Conservation (phyloP, 2,888 invertebrate species). For the Odontomyia ornata region DNA sequence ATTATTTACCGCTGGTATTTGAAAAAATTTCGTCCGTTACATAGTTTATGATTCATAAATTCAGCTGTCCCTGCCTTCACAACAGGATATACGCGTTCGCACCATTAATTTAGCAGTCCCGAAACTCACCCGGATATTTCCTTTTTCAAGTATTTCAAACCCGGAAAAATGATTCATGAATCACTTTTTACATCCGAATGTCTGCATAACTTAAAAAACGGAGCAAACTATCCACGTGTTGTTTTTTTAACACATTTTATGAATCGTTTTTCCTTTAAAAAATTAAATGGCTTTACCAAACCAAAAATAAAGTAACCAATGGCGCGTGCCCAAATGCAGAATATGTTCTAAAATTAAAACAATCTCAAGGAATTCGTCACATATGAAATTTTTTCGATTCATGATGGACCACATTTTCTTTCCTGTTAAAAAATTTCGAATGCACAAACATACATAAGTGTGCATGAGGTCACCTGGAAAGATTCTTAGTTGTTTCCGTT, state of each 20-base stretch:
- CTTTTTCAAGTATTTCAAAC: too few relatives aligned
- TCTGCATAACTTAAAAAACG: neutral
- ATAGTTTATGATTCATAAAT: neutral
- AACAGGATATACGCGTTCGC: constrained; percentile 26
- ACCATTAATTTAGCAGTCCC: constrained; percentile 6
- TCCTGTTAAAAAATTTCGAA: neutral
- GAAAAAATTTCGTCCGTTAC: constrained; percentile 23
- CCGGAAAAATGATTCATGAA: constrained; percentile 30
- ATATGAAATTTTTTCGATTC: neutral
- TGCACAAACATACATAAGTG: too few relatives aligned
- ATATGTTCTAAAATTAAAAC: constrained; percentile 16
- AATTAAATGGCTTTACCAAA: neutral
- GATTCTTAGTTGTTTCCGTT: constrained; percentile 23
- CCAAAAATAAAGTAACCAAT: neutral
- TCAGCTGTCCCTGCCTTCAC: constrained; percentile 29
- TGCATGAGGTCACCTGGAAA: constrained; percentile 39
- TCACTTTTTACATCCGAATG: neutral
- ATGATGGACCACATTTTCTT: neutral
- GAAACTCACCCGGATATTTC: neutral
- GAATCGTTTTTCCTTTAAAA: constrained; percentile 1
- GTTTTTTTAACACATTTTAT: neutral
- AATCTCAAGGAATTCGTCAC: constrained; percentile 23
- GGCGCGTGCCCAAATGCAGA: constrained; percentile 31
- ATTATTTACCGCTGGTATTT: neutral
- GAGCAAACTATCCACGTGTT: constrained; percentile 31